These are phyloP conservation scores for Coilia nasus DNA, from an alignment of 2,797 vertebrate species.

Conservation along the genomic window DNA sequence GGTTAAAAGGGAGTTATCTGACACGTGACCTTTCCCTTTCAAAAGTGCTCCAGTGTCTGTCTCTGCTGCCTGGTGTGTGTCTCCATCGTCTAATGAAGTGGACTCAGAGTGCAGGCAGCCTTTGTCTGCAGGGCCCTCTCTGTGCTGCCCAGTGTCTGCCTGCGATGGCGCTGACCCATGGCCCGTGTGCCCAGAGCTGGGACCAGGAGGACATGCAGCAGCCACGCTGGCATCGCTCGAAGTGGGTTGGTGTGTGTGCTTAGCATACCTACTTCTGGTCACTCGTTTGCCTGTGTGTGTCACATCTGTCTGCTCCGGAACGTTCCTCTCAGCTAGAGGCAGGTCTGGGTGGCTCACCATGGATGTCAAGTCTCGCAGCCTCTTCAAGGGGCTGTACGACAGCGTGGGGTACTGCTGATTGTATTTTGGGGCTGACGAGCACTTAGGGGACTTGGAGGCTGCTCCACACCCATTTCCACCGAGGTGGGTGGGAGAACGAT, in stretches of 20 bases:
- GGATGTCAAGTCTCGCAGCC: slow-evolving; percentile 87
- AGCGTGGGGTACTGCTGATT: slow-evolving; percentile 77
- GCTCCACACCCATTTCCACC: slow-evolving; percentile 74
- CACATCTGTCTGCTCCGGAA: slow-evolving; percentile 50
- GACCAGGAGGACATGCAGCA: background rate
- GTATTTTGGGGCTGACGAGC: slow-evolving; percentile 72
- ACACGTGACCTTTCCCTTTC: slow-evolving; percentile 11
- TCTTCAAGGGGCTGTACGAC: slow-evolving; percentile 84
- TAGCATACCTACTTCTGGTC: slow-evolving; percentile 32
- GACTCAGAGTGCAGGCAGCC: slow-evolving; percentile 81
- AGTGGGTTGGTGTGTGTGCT: background rate
- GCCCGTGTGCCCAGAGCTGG: background rate
- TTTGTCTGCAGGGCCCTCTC: slow-evolving; percentile 56
- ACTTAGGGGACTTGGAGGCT: slow-evolving; percentile 65
- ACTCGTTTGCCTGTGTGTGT: slow-evolving; percentile 41
- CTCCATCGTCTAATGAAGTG: slow-evolving; percentile 76
- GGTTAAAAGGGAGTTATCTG: background rate
- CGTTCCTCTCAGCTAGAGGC: slow-evolving; percentile 31
- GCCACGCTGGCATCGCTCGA: background rate
- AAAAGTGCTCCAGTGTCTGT: slow-evolving; percentile 50
- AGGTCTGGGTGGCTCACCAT: slow-evolving; percentile 82
- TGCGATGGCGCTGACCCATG: background rate
- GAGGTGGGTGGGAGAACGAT: slow-evolving; percentile 55
- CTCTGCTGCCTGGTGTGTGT: slow-evolving; percentile 43
- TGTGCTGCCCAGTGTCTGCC: slow-evolving; percentile 60